These are phyloP conservation scores for Paratrypauchen microcephalus DNA, from an alignment of 2,797 vertebrate genomes.

Conservation along the genomic window DNA sequence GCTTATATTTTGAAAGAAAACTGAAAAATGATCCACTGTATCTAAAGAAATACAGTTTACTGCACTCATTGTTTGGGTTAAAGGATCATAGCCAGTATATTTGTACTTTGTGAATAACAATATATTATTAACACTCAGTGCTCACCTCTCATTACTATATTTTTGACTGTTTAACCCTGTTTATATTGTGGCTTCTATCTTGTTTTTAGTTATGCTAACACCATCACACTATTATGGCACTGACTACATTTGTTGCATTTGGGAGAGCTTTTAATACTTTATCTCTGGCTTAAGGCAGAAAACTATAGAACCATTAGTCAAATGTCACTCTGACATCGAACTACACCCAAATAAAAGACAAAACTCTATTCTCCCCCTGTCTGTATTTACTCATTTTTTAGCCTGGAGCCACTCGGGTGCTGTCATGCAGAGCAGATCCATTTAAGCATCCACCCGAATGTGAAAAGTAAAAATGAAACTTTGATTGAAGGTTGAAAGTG, in stretches of 20 bases:
- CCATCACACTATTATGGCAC: constrained; percentile 16
- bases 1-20: neutral
- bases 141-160: neutral
- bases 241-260: constrained; percentile 22
- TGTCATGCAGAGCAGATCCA: constrained; percentile 23
- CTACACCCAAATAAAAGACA: constrained; percentile 14
- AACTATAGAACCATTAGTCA: constrained; percentile 30
- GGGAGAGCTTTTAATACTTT: constrained; percentile 27
- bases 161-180: neutral
- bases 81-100: neutral
- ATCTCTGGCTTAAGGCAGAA: constrained; percentile 26
- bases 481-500: constrained; percentile 1
- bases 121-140: neutral
- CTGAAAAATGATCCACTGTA: neutral
- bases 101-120: neutral
- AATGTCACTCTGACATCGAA: constrained; percentile 31
- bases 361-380: constrained; percentile 13
- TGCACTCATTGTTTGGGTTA: neutral
- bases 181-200: neutral
- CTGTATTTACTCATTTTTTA: constrained; percentile 14
- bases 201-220: constrained; percentile 14
- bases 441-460: constrained; percentile 1
- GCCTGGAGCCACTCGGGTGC: neutral
- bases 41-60: neutral
- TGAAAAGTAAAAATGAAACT: constrained; percentile 9